Base-by-base conservation (phyloP, 1,140 invertebrate species). In the Maconellicoccus hirsutus region DNA sequence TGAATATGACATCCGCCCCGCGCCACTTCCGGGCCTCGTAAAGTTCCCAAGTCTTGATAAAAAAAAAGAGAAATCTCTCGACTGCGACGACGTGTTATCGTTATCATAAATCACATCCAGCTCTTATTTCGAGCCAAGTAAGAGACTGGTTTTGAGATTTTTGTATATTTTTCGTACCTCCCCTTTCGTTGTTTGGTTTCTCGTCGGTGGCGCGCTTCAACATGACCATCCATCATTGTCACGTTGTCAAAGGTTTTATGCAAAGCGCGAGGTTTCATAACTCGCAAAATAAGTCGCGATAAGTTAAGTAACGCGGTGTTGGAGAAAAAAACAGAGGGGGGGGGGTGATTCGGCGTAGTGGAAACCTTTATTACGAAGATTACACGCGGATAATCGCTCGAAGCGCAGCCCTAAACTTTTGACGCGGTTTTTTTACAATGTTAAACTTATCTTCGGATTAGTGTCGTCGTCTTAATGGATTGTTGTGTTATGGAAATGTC, bases 221-320 rank as follows among this genome's bases (percentile, higher is more conserved):
- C 42, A 52, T 14, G 12, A 52, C 42, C 42, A 52, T 16, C 42
- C 42, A 52, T 52, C 42, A 52, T 52, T 52, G 42, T 52, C 42
- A 52, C n/a, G n/a, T 16, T 52, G 42, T 52, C 42, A 52, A 52
- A 52, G n/a, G 42, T 14, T 52, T 52, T 52, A 52, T 52, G 42
- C 42, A 52, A 52, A 52, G 42, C 42, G 42, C n/a, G 42, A 16
- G 29, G 42, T 52, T 52, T 52, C 42, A 52, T 52, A 52, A 52
- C 42, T 52, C n/a, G 42, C 42, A 52, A 52, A 52, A 52, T 52
- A 52, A 52, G 42, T 52, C 42, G 42, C 42, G 42, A 52, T 52
- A 52, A 52, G 42, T 52, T 52, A 52, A 52, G 42, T 52, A 52
- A 52, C 16, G 42, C 16, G 42, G 42, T 52, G 2, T 52, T 52